phyloP scores from a whole-genome alignment of 2,797 vertebrate genomes.

The Molossus molossus region DNA sequence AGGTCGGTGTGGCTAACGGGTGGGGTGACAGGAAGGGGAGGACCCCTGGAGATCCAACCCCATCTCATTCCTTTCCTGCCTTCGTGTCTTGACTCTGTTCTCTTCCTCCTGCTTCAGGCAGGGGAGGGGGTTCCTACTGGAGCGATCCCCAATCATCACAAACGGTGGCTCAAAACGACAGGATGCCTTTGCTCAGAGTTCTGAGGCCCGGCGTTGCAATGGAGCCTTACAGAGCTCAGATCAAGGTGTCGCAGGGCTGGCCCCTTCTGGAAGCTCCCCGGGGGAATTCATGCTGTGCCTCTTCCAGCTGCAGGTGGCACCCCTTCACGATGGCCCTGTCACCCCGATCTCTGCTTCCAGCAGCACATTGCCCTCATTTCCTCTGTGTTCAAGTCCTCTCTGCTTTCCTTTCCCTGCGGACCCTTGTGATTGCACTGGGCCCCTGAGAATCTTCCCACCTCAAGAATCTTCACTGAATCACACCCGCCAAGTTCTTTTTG shows the following conservation, averaged over 20 bases:
- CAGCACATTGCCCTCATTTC: not conserved
- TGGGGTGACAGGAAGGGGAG: not conserved
- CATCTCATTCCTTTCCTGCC: not conserved
- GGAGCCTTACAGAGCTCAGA: not conserved
- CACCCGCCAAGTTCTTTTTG: not conserved
- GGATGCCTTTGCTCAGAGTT: not conserved
- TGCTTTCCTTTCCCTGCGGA: not conserved
- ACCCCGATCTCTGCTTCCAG: not conserved
- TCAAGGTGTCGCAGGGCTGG: not conserved
- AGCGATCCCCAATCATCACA: not conserved
- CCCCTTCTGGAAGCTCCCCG: not conserved
- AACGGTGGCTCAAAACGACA: not conserved
- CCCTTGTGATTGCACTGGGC: not conserved
- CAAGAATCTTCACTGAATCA: not conserved
- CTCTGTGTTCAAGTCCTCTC: not conserved
- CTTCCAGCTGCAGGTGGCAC: not conserved
- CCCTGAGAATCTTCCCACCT: not conserved
- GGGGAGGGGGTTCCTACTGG: not conserved
- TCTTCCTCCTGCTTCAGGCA: constrained; percentile 23
- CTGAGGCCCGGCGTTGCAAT: not conserved
- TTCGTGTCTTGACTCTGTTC: not conserved
- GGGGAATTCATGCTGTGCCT: not conserved
- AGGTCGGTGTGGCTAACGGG: not conserved
- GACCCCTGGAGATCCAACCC: not conserved
- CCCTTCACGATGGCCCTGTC: not conserved